These are phyloP conservation scores for Pseudochromis fuscus DNA, from an alignment of 2,797 vertebrate genomes.

Conservation along the genomic window DNA sequence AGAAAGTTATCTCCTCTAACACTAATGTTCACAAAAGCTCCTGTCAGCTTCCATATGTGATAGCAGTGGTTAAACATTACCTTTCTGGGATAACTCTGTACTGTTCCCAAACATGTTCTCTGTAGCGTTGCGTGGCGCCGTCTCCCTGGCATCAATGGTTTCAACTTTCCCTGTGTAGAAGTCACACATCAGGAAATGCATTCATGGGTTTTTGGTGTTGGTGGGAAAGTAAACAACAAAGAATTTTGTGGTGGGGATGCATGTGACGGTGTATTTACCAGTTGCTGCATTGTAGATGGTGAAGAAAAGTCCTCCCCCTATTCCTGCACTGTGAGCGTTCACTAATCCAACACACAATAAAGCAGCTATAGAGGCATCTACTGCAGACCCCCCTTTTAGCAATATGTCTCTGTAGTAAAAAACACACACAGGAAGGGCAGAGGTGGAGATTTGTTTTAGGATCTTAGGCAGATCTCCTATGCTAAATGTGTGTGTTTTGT, in stretches of 20 bases:
- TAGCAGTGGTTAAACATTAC: constrained; percentile 78
- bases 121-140: constrained; percentile 84
- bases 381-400: constrained; percentile 88
- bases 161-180: constrained; percentile 83
- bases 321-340: constrained; percentile 95
- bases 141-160: constrained; percentile 92
- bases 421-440: constrained; percentile 17
- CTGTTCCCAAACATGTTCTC: constrained; percentile 89
- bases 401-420: constrained; percentile 86
- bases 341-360: constrained; percentile 92
- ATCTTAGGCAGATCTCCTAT: not conserved
- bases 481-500: not conserved
- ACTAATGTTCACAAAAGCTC: not conserved
- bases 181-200: constrained; percentile 24
- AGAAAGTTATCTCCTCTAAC: constrained; percentile 11
- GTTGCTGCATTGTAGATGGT: constrained; percentile 89
- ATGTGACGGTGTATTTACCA: constrained; percentile 77
- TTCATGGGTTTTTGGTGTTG: not conserved
- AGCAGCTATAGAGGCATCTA: constrained; percentile 91
- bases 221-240: not conserved
- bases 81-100: constrained; percentile 85
- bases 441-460: constrained; percentile 10
- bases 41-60: constrained; percentile 10
- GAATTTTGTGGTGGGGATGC: not conserved
- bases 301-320: constrained; percentile 93